These are phyloP conservation scores for Heterocephalus glaber DNA, from an alignment of 2,113 vertebrate species.

Conservation along the genomic window DNA sequence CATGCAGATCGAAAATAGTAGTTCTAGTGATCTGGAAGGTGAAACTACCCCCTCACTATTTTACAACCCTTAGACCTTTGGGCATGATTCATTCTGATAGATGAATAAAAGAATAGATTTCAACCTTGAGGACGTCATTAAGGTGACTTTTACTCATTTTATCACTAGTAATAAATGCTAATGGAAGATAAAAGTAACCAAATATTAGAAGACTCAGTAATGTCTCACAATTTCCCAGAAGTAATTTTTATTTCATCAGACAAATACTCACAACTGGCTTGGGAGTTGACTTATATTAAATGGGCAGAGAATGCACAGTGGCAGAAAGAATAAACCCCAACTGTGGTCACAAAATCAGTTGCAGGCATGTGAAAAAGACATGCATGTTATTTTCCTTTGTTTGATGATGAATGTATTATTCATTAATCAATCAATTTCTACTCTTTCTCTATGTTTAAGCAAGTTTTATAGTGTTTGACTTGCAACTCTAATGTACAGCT, in stretches of 20 bases:
- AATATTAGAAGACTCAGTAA: neutral
- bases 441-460: neutral
- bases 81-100: neutral
- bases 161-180: neutral
- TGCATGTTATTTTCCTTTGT: neutral
- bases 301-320: neutral
- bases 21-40: neutral
- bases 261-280: neutral
- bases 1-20: neutral
- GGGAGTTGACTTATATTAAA: neutral
- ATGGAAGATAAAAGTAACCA: neutral
- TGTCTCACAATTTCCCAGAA: neutral
- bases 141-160: neutral
- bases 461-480: neutral
- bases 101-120: neutral
- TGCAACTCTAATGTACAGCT: neutral
- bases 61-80: neutral
- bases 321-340: neutral
- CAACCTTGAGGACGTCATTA: neutral
- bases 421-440: neutral
- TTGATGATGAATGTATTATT: neutral
- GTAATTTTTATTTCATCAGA: neutral
- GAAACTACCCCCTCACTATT: fast-evolving
- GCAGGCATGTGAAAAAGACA: neutral
- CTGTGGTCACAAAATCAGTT: neutral